Base-by-base conservation (phyloP, 2,888 invertebrate species). In the Zaprionus bogoriensis region DNA sequence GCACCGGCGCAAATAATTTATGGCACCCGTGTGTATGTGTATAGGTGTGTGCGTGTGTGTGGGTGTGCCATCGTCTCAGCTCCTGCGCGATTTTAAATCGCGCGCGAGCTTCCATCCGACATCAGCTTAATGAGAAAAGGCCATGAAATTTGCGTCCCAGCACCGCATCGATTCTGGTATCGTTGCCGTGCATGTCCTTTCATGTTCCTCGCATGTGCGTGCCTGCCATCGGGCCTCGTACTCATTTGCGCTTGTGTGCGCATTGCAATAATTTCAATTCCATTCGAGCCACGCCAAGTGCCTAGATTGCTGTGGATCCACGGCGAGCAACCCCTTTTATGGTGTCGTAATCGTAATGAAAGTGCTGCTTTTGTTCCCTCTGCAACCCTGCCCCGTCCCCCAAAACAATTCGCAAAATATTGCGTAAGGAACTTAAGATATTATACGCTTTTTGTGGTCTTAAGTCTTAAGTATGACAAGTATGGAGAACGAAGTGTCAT, bases 51-150 rank as follows among this genome's bases (percentile, higher is more conserved):
- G 27, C 12, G 12, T 44, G 27, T 41, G 39, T 32, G 6, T 27
- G 17, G 17, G 17, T 27, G 36, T 32, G 6, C 10, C 44, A 27
- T 9, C 10, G 2, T 38, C 17, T 7, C 23, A 20, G 58, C 51
- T 62, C 38, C 32, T 36, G 58, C 19, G 14, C 41, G 52, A 32
- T 59, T 27, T 67, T 61, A 67, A 47, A 57, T 71, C 67, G 60
- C 52, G 52, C 55, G 55, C 41, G 39, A 42, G 45, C 53, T 72
- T 57, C 38, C 70, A 67, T 77, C 69, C 63, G 73, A 73, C 85
- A 76, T 82, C 75, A 67, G 63, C 68, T 75, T 86, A 82, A 86
- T 82, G 77, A 81, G 81, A 83, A 83, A 64, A 60, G 65, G 74
- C 67, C 66, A 55, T 64, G 72, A 67, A 85, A 77, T 77, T 77